phyloP scores from a whole-genome alignment of 1,140 invertebrate genomes.

The Oreohelix idahoensis region DNA sequence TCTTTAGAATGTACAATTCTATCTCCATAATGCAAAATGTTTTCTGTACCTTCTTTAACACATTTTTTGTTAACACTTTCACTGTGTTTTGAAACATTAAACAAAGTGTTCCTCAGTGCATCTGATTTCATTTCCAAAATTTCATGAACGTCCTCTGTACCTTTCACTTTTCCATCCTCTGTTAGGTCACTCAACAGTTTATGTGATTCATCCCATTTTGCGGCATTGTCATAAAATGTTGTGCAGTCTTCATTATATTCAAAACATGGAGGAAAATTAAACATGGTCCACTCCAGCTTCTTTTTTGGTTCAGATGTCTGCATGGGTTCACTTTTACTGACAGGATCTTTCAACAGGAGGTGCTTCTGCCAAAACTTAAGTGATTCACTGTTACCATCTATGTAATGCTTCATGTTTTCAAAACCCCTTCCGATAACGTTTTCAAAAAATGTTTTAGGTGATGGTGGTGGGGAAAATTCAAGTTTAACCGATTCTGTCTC shows the following conservation, averaged over 20 bases:
- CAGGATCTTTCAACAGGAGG: constrained; percentile 45
- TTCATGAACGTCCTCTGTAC: background rate
- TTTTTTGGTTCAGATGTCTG: background rate
- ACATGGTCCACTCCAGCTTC: constrained; percentile 50
- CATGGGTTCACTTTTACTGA: constrained; percentile 30
- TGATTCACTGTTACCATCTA: constrained; percentile 55
- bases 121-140: background rate
- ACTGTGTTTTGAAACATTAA: background rate
- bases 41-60: background rate
- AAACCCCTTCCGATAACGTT: constrained; percentile 57
- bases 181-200: background rate
- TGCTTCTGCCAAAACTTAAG: constrained; percentile 46
- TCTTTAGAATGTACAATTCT: background rate
- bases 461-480: constrained; percentile 37
- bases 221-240: constrained; percentile 17
- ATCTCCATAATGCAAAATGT: background rate
- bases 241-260: constrained; percentile 15
- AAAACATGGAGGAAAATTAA: constrained; percentile 58
- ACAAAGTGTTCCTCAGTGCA: background rate
- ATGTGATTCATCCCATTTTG: background rate
- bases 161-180: background rate
- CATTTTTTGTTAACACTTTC: background rate
- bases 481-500: background rate
- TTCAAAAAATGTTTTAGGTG: constrained; percentile 49
- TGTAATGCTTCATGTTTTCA: constrained; percentile 51